A percentile compares a stretch with the other conserved stretches of the same genome.
Conservation (phyloP, 2,113 vertebrate genomes). For the Sisor rabdophorus region DNA sequence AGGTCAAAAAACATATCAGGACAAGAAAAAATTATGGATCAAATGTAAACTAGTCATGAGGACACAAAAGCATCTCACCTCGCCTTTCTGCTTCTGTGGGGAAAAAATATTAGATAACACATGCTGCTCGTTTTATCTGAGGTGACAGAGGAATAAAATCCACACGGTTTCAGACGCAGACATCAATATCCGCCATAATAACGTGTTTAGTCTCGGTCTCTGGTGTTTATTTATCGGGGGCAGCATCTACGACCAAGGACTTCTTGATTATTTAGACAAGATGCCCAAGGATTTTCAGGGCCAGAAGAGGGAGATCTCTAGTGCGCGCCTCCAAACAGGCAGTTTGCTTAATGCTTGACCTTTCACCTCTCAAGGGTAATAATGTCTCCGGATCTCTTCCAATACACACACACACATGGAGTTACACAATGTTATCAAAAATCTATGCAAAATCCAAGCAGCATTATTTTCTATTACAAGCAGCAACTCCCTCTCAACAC, state of each 20-base stretch:
- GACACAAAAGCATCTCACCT: slow-evolving; percentile 55
- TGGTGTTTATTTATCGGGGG: slow-evolving; percentile 74
- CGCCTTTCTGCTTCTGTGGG: slow-evolving; percentile 40
- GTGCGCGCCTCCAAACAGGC: slow-evolving; percentile 63
- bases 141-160: slow-evolving; percentile 24
- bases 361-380: slow-evolving; percentile 75
- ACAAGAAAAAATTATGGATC: slow-evolving; percentile 61
- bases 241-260: slow-evolving; percentile 69
- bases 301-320: slow-evolving; percentile 64
- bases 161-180: slow-evolving; percentile 43
- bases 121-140: slow-evolving; percentile 54
- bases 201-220: slow-evolving; percentile 60
- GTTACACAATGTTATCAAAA: slow-evolving; percentile 59
- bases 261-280: slow-evolving; percentile 74
- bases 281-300: slow-evolving; percentile 67
- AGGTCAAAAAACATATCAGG: slow-evolving; percentile 74
- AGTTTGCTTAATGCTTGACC: slow-evolving; percentile 74
- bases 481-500: not conserved
- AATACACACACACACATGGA: slow-evolving; percentile 45
- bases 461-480: slow-evolving; percentile 25
- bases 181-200: slow-evolving; percentile 49
- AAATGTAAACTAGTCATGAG: slow-evolving; percentile 60
- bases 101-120: slow-evolving; percentile 42
- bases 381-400: slow-evolving; percentile 67
- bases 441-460: slow-evolving; percentile 57